These are phyloP conservation scores for Diorhabda carinulata DNA, from an alignment of 1,140 invertebrate species.

Conservation along the genomic window DNA sequence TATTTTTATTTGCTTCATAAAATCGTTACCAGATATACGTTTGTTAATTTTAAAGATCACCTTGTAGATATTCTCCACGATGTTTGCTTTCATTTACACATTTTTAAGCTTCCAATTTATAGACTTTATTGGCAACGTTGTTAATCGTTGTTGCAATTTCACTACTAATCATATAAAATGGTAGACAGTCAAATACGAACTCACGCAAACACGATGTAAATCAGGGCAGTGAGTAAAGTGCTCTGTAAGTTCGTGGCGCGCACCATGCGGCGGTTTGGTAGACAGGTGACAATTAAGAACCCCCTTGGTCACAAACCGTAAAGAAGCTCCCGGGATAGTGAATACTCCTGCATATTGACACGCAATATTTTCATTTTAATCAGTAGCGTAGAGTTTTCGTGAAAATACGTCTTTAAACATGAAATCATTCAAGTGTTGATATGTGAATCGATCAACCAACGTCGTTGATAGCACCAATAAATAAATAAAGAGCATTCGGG, in stretches of 20 bases:
- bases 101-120: too few relatives aligned
- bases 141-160: slow-evolving; percentile 10
- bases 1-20: too few relatives aligned
- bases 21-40: too few relatives aligned
- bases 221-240: slow-evolving; percentile 16
- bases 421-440: too few relatives aligned
- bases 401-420: not conserved
- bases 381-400: not conserved
- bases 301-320: slow-evolving; percentile 17
- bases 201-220: slow-evolving; percentile 26
- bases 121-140: not conserved
- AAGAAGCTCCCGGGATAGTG: slow-evolving; percentile 21
- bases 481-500: too few relatives aligned
- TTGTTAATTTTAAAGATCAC: too few relatives aligned
- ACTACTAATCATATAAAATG: slow-evolving; percentile 18
- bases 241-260: not conserved
- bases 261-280: slow-evolving; percentile 8
- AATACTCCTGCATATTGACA: slow-evolving; percentile 17
- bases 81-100: too few relatives aligned
- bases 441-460: too few relatives aligned
- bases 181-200: slow-evolving; percentile 16
- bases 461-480: too few relatives aligned
- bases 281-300: slow-evolving; percentile 27
- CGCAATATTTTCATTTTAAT: slow-evolving; percentile 16
- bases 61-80: too few relatives aligned